A percentile compares a stretch with the other conserved stretches of the same genome.
These are phyloP conservation scores for Acronicta alni DNA, from an alignment of 2,888 invertebrate genomes.

Conservation along the genomic window DNA sequence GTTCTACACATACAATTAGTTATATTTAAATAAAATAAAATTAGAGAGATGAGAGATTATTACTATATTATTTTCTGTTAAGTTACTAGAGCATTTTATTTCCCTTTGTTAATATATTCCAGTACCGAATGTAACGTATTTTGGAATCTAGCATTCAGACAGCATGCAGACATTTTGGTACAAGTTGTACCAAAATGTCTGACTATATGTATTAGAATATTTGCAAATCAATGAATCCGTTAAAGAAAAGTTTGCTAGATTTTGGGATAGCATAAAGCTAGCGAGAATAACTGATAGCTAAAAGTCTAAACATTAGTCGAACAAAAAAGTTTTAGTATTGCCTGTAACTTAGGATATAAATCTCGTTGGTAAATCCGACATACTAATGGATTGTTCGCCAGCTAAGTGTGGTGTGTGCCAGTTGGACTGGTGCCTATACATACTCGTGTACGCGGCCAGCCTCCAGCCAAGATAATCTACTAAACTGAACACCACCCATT, in stretches of 20 bases:
- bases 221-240: conserved; percentile 1
- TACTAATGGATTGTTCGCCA: conserved; percentile 81
- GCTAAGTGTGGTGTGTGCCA: conserved; percentile 76
- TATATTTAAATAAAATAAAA: too few relatives aligned
- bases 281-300: conserved; percentile 25
- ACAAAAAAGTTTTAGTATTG: conserved; percentile 58
- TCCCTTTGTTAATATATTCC: too few relatives aligned
- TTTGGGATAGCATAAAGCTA: conserved; percentile 9
- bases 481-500: conserved; percentile 67
- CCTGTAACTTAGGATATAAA: conserved; percentile 70
- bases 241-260: conserved; percentile 16
- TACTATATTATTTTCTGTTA: too few relatives aligned
- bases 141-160: neutral
- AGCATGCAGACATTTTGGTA: too few relatives aligned
- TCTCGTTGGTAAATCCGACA: conserved; percentile 74
- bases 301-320: conserved; percentile 46
- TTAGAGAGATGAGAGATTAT: too few relatives aligned
- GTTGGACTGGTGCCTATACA: conserved; percentile 79
- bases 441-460: conserved; percentile 61
- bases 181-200: too few relatives aligned
- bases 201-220: neutral
- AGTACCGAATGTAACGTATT: too few relatives aligned
- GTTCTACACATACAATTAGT: too few relatives aligned
- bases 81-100: too few relatives aligned
- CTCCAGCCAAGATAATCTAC: conserved; percentile 79